Conservation (phyloP, 2,888 invertebrate genomes). For the Idaea dimidiata region DNA sequence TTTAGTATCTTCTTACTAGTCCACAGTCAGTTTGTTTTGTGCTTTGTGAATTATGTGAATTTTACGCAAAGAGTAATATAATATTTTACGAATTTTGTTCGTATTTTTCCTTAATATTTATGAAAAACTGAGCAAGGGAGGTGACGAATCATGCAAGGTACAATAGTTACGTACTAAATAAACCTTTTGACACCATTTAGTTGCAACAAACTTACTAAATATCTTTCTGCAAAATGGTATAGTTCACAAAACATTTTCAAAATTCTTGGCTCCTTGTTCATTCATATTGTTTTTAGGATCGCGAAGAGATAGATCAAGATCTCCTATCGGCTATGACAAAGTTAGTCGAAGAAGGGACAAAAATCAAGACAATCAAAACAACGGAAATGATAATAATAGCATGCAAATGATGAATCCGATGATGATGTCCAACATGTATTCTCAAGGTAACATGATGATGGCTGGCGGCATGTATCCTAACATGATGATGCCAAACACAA, state of each 20-base stretch:
- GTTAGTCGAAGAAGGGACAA: constrained; percentile 52
- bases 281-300: constrained; percentile 21
- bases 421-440: constrained; percentile 69
- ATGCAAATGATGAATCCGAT: constrained; percentile 53
- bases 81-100: not conserved
- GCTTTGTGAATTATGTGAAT: not conserved
- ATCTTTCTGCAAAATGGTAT: too few species aligned
- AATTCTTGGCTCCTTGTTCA: too few species aligned
- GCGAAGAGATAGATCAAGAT: constrained; percentile 58
- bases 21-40: not conserved
- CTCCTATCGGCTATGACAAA: constrained; percentile 52
- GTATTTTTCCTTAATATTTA: too few species aligned
- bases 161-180: too few species aligned
- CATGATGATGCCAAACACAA: constrained; percentile 54
- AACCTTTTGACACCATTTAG: too few species aligned
- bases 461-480: constrained; percentile 56
- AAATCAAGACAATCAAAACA: constrained; percentile 35
- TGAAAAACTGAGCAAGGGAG: too few species aligned
- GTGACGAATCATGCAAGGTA: too few species aligned
- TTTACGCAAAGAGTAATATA: too few species aligned
- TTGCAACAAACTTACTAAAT: too few species aligned
- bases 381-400: constrained; percentile 24
- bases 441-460: constrained; percentile 74
- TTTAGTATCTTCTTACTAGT: too few species aligned
- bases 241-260: too few species aligned